Base-by-base conservation (phyloP, 2,797 vertebrate genomes). In the Manis pentadactyla region DNA sequence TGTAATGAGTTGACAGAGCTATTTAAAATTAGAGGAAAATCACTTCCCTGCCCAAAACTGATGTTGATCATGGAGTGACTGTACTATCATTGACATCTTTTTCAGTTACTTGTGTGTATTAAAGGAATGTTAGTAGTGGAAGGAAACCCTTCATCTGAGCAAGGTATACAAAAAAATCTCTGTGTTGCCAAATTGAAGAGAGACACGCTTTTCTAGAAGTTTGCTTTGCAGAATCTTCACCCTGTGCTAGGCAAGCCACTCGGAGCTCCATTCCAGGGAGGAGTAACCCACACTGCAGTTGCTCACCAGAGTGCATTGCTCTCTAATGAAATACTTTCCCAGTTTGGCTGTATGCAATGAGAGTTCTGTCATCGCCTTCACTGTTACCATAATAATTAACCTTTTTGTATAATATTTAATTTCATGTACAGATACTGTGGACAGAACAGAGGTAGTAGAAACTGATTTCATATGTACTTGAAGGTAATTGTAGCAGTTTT, bases 1-100 rank as follows among this genome's bases (percentile, higher is more conserved):
- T 7, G 0, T 90, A 85, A 93, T 97, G 88, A 97, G 92, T 84
- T 88, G 77, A 59, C 46, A 46, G 10, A 49, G 0, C 81, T 96
- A 23, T 86, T 97, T 64, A 97, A 59, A 64, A 64, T 97, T 95
- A 95, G 4, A 68, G 13, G 15, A 49, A 95, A 79, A 82, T 95
- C 2, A 79, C 71, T 96, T 89, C 61, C 39, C 49, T 96, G 81
- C 71, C 64, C 34, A 69, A 84, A 1, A 39, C 66, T 51, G 75
- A 19, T 57, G 6, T 90, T 93, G 2, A 93, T 97, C 73, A 83
- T 37, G 19, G 27, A 75, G 42, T 42, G 74, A n/a, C 63, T 95
- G 79, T 89, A 37, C 39, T 85, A n/a, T 90, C 87, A 29, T 66
- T 78, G 53, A 77, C 73, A 53, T 12, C 12, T 69, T 95, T 97